phyloP scores from a whole-genome alignment of 1,140 invertebrate genomes.

The Heliconius melpomene region DNA sequence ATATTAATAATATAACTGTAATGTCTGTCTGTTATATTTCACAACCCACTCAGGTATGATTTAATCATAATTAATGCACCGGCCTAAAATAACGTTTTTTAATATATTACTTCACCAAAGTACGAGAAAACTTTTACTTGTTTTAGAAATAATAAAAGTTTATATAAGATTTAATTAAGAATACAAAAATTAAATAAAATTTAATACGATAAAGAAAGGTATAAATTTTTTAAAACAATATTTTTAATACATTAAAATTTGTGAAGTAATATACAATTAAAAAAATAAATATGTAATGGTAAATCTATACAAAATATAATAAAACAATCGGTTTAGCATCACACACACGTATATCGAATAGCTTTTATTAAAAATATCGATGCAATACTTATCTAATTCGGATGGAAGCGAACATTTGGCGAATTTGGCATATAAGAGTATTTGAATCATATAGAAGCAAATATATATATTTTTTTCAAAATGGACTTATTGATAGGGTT shows the following conservation, averaged over 20 bases:
- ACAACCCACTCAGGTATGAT: constrained; percentile 19
- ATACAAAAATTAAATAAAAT: neutral
- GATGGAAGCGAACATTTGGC: constrained; percentile 42
- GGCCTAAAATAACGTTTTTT: neutral
- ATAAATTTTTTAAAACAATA: neutral
- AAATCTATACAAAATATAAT: constrained; percentile 4
- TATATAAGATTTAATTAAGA: constrained; percentile 4
- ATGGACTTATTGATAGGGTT: no score
- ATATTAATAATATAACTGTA: neutral
- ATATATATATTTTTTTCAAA: no score
- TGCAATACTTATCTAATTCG: constrained; percentile 23
- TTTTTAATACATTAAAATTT: no score
- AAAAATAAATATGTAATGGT: neutral
- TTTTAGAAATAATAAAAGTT: neutral
- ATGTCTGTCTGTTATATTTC: constrained; percentile 1
- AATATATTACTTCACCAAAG: neutral
- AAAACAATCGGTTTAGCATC: neutral
- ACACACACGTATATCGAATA: neutral
- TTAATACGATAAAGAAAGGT: no score
- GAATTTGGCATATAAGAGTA: constrained; percentile 30
- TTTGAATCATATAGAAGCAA: neutral
- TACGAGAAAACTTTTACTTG: neutral
- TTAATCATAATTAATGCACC: neutral
- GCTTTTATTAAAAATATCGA: constrained; percentile 4
- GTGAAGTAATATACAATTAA: neutral